These are phyloP conservation scores for Pipistrellus pygmaeus DNA, from an alignment of 2,797 vertebrate genomes.

Conservation along the genomic window DNA sequence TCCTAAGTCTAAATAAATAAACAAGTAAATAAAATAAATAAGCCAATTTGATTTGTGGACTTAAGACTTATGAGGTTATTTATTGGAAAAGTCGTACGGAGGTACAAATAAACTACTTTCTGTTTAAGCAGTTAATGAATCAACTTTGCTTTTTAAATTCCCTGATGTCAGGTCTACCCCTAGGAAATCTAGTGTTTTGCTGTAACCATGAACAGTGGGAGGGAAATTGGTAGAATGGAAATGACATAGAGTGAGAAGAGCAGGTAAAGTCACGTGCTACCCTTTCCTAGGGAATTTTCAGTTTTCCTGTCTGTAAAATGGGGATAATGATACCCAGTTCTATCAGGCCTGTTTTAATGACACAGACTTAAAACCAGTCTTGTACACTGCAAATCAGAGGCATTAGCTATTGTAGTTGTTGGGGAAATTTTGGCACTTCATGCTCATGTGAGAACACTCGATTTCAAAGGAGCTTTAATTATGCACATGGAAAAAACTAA, in stretches of 20 bases:
- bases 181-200: not conserved
- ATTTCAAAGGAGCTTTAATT: conserved; percentile 64
- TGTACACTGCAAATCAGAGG: not conserved
- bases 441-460: not conserved
- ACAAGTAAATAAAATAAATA: not conserved
- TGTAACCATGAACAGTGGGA: not conserved
- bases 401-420: not conserved
- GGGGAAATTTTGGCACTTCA: not conserved
- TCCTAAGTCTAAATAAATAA: not conserved
- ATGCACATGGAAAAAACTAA: conserved; percentile 48
- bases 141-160: not conserved
- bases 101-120: conserved; percentile 13
- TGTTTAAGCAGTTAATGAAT: conserved; percentile 30
- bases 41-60: conserved; percentile 39
- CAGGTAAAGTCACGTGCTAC: not conserved
- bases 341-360: not conserved
- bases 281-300: not conserved
- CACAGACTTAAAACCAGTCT: not conserved
- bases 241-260: not conserved
- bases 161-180: not conserved
- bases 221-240: not conserved
- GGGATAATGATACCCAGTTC: not conserved
- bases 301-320: not conserved
- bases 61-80: conserved; percentile 53
- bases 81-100: conserved; percentile 53